Base-by-base conservation (phyloP, 1,140 invertebrate species). In the Caenorhabditis inopinata region DNA sequence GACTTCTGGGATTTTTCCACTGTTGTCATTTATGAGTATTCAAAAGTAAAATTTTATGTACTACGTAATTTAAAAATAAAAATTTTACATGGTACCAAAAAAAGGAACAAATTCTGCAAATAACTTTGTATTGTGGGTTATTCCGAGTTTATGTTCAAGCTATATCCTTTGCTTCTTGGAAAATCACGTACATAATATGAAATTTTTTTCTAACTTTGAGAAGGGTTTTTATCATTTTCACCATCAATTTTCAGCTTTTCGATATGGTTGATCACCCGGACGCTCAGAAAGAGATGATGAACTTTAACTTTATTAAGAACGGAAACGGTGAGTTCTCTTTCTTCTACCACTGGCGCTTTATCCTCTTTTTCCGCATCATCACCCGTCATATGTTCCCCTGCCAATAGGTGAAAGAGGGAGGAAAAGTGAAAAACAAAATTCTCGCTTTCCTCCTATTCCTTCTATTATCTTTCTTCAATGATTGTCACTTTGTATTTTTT, bases 201-300 rank as follows among this genome's bases (percentile, higher is more conserved):
- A n/a, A n/a, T n/a, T n/a, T n/a, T n/a, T n/a, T n/a, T n/a, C n/a
- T n/a, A n/a, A n/a, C n/a, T n/a, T n/a, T n/a, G n/a, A n/a, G n/a
- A n/a, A n/a, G n/a, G n/a, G n/a, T n/a, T n/a, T n/a, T n/a, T n/a
- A n/a, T n/a, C n/a, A n/a, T n/a, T n/a, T n/a, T n/a, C 23, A 53
- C 27, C 21, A 25, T 58, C 14, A 14, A 42, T 42, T 42, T 68
- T 38, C 58, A 68, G 58, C 58, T 68, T 32, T 68, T 68, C 58
- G 58, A 68, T 32, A 68, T 68, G 58, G 58, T 68, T 68, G 58
- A 68, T 38, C 58, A 68, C 32, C 58, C 58, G 58, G 58, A 68
- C 58, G 58, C 58, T 18, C 58, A 68, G 58, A 32, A 68, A 21
- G 58, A 68, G 23, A 68, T 68, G 58, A 68, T 68, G 58, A 68